These are phyloP conservation scores for Drosophila takahashii DNA, from an alignment of 1,140 invertebrate genomes.

Conservation along the genomic window DNA sequence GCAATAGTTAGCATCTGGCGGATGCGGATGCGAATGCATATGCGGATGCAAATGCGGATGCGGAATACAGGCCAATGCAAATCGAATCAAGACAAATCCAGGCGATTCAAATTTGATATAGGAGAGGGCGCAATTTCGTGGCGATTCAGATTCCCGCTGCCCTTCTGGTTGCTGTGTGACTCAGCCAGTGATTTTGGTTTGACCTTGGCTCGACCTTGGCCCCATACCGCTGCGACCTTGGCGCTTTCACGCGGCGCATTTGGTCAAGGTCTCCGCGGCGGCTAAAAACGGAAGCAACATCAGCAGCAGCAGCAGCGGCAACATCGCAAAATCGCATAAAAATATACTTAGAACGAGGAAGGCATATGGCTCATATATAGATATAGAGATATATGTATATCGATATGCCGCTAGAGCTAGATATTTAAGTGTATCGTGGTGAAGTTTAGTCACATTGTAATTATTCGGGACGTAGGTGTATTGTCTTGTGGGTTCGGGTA, in stretches of 20 bases:
- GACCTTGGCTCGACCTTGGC: conserved; percentile 39
- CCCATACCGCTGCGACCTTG: conserved; percentile 16
- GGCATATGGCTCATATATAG: conserved; percentile 46
- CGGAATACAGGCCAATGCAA: conserved; percentile 10
- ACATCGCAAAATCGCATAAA: conserved; percentile 52
- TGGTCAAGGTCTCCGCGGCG: conserved; percentile 5
- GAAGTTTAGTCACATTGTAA: conserved; percentile 85
- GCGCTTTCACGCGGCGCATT: background rate
- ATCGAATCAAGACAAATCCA: conserved; percentile 39
- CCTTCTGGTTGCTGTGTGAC: conserved; percentile 22
- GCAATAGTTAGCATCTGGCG: conserved; percentile 9
- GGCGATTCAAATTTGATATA: conserved; percentile 25
- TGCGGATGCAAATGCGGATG: conserved; percentile 13
- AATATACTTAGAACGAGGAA: conserved; percentile 58
- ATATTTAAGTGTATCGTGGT: conserved; percentile 84
- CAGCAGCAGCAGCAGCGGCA: conserved; percentile 11
- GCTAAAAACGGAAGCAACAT: background rate
- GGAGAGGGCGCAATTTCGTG: conserved; percentile 28
- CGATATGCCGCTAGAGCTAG: conserved; percentile 39
- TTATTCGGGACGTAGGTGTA: conserved; percentile 85
- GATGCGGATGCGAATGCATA: conserved; percentile 9
- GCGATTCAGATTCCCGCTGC: conserved; percentile 37
- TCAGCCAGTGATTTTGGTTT: conserved; percentile 19
- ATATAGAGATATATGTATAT: conserved; percentile 38
- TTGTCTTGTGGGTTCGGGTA: conserved; percentile 85